Evolutionary conservation across 2,797 vertebrate genomes (phyloP).

Genomic region (Chelonia mydas): DNA sequence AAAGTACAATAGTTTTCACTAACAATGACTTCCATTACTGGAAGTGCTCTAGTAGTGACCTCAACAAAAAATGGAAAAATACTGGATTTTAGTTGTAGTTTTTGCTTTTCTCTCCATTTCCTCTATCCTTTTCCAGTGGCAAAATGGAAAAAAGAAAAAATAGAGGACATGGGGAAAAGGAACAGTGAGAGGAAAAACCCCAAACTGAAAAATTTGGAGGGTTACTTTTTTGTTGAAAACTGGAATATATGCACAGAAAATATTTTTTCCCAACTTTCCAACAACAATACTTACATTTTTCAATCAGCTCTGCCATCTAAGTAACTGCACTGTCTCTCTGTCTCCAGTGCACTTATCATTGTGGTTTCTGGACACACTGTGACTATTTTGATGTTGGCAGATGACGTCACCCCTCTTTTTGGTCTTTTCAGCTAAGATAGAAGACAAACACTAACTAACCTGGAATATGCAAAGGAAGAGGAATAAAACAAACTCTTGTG

Average conservation of each 20-base stretch:
- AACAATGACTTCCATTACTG: background rate
- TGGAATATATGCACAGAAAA: background rate
- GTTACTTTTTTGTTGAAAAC: background rate
- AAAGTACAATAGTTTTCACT: background rate
- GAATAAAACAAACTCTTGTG: background rate
- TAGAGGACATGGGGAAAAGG: background rate
- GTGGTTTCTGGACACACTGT: conserved; percentile 1
- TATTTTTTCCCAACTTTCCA: background rate
- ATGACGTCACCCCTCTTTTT: background rate
- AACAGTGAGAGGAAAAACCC: background rate
- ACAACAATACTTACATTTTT: background rate
- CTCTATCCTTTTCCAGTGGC: background rate
- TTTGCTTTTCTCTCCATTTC: background rate
- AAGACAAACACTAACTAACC: background rate
- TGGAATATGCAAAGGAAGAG: background rate
- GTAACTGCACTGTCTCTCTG: background rate
- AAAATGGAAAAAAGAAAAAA: background rate
- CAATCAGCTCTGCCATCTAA: background rate
- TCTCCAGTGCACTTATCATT: background rate
- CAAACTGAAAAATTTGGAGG: background rate
- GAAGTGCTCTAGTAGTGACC: background rate
- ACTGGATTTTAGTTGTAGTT: background rate
- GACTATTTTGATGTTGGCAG: background rate
- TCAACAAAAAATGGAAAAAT: background rate
- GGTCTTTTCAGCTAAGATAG: background rate